Evolutionary conservation across 2,797 vertebrate genomes (phyloP).

Genomic region (Poeciliopsis turneri): DNA sequence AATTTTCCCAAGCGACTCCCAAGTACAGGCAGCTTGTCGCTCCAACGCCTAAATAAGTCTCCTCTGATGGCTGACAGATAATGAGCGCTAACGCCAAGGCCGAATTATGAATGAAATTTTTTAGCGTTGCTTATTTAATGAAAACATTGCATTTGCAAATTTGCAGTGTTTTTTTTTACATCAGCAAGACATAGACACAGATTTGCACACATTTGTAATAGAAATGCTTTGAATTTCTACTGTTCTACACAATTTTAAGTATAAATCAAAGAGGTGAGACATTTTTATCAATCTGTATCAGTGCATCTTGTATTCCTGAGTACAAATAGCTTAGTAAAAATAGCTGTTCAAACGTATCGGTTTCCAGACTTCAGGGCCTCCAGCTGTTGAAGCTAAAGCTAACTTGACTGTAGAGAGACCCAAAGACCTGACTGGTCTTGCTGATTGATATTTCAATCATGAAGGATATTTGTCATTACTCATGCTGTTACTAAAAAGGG

Average conservation of each 20-base stretch:
- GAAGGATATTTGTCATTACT: conserved; percentile 15
- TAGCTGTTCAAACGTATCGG: conserved; percentile 69
- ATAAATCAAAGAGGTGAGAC: conserved; percentile 71
- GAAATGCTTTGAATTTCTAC: neutral
- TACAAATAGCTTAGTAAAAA: too few relatives aligned
- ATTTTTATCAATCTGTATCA: conserved; percentile 78
- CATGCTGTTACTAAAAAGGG: neutral
- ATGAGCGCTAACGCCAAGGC: too few relatives aligned
- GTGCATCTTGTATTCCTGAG: conserved; percentile 57
- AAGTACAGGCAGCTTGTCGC: too few relatives aligned
- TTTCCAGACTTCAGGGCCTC: conserved; percentile 73
- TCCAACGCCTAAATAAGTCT: too few relatives aligned
- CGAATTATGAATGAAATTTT: too few relatives aligned
- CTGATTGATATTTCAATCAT: conserved; percentile 67
- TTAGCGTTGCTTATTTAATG: too few relatives aligned
- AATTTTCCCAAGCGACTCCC: too few relatives aligned
- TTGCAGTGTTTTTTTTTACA: too few relatives aligned
- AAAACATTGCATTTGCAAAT: too few relatives aligned
- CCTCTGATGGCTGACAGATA: too few relatives aligned
- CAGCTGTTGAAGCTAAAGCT: conserved; percentile 77
- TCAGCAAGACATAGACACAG: too few relatives aligned
- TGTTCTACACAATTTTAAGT: conserved; percentile 32
- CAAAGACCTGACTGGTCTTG: conserved; percentile 49
- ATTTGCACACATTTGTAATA: too few relatives aligned
- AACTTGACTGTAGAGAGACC: conserved; percentile 64